Conservation (phyloP, 64 coral and sea anemone species). For the Acropora yongei region DNA sequence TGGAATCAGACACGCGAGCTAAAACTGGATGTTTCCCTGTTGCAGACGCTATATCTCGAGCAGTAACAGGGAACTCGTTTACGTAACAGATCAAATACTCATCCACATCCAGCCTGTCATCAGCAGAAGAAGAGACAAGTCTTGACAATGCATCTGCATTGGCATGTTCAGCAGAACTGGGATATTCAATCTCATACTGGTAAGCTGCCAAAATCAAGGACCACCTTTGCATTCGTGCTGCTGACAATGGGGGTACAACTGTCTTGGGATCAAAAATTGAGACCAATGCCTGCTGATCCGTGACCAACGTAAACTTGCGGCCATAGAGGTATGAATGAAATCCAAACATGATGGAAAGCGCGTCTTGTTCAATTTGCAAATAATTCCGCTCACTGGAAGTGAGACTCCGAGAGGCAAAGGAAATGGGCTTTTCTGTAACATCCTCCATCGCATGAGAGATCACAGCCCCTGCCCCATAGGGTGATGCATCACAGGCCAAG, state of each 20-base stretch:
- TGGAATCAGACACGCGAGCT: not conserved
- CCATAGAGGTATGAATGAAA: not conserved
- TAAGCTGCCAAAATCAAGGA: not conserved
- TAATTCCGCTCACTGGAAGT: not conserved
- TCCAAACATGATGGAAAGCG: not conserved
- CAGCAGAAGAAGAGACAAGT: not conserved
- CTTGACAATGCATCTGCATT: not conserved
- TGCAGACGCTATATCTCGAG: too few relatives aligned
- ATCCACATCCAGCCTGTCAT: too few relatives aligned
- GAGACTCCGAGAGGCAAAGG: too few relatives aligned
- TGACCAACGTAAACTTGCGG: not conserved
- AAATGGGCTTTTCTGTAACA: not conserved
- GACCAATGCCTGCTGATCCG: slow-evolving; percentile 1
- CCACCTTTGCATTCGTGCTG: too few relatives aligned
- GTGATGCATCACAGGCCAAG: not conserved
- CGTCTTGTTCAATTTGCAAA: not conserved
- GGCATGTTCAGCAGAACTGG: not conserved
- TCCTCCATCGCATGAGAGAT: slow-evolving; percentile 8
- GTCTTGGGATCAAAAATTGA: not conserved
- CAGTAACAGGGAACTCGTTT: too few relatives aligned
- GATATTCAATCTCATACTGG: slow-evolving; percentile 26
- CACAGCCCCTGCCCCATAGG: not conserved
- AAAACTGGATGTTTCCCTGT: too few relatives aligned
- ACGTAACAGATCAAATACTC: too few relatives aligned
- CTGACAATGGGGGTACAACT: not conserved